Percentiles rank a stretch among this genome's conserved stretches.
Conservation (phyloP, 2,797 vertebrate species). For the Parotocinclus haroldoi region DNA sequence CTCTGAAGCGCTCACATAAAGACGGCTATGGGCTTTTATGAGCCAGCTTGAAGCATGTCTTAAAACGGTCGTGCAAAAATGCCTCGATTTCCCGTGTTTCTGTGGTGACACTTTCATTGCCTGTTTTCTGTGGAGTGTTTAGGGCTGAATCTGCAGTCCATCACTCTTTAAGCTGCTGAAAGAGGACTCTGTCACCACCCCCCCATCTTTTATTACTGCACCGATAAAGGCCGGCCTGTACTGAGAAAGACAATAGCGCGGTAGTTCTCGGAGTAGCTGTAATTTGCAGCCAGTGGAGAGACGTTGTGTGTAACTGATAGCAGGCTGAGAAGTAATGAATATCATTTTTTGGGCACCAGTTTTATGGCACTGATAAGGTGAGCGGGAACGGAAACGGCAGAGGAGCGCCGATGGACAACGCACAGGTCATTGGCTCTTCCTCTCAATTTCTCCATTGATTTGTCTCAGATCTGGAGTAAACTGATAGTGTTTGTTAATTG, state of each 20-base stretch:
- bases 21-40: slow-evolving; percentile 45
- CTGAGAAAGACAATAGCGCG: slow-evolving; percentile 60
- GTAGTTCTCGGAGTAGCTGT: slow-evolving; percentile 55
- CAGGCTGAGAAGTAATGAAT: slow-evolving; percentile 90
- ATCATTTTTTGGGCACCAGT: slow-evolving; percentile 83
- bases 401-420: slow-evolving; percentile 64
- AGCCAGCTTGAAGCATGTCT: slow-evolving; percentile 37
- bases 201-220: slow-evolving; percentile 67
- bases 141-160: slow-evolving; percentile 46
- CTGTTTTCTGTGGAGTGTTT: slow-evolving; percentile 47
- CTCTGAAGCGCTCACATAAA: slow-evolving; percentile 39
- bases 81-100: slow-evolving; percentile 38
- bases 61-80: slow-evolving; percentile 34
- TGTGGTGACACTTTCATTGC: slow-evolving; percentile 48
- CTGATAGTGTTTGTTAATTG: too few species aligned
- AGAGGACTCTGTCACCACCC: slow-evolving; percentile 41
- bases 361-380: slow-evolving; percentile 76
- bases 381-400: slow-evolving; percentile 77
- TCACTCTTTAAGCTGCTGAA: slow-evolving; percentile 56
- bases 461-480: too few species aligned
- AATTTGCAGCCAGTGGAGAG: slow-evolving; percentile 70
- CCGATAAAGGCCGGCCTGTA: slow-evolving; percentile 64
- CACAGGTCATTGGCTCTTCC: slow-evolving; percentile 54
- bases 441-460: background rate
- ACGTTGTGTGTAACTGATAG: slow-evolving; percentile 89